Conservation (phyloP, 2,888 invertebrate species). For the Limnephilus marmoratus region DNA sequence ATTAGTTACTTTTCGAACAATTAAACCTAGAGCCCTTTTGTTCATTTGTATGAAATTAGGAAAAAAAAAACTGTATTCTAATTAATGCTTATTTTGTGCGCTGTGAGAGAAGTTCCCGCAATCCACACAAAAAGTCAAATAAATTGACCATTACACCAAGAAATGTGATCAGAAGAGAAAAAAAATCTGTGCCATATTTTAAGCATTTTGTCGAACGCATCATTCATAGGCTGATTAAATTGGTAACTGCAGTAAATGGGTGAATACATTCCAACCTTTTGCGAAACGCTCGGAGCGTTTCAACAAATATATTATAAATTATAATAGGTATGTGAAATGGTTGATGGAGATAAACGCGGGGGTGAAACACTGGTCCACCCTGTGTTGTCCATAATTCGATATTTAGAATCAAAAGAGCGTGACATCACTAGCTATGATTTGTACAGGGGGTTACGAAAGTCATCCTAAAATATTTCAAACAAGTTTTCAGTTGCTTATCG, state of each 20-base stretch:
- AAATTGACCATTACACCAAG: not conserved
- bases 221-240: not conserved
- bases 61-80: no score
- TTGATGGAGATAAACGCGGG: slow-evolving; percentile 36
- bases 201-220: not conserved
- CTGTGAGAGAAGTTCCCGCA: not conserved
- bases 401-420: slow-evolving; percentile 66
- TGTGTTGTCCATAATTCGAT: slow-evolving; percentile 62
- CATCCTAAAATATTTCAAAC: not conserved
- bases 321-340: not conserved
- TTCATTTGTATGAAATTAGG: no score
- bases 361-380: slow-evolving; percentile 20
- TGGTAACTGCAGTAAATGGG: not conserved
- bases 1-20: no score
- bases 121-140: not conserved
- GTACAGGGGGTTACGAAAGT: not conserved
- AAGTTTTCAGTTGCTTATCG: no score
- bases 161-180: not conserved
- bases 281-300: slow-evolving; percentile 12
- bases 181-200: not conserved
- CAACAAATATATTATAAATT: not conserved
- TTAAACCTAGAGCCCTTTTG: no score
- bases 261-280: slow-evolving; percentile 19
- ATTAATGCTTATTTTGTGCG: no score
- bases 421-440: slow-evolving; percentile 45